Percentiles rank a stretch among this genome's conserved stretches.
Evolutionary conservation across 2,113 vertebrate species (phyloP).

Genomic region (Globicephala melas): DNA sequence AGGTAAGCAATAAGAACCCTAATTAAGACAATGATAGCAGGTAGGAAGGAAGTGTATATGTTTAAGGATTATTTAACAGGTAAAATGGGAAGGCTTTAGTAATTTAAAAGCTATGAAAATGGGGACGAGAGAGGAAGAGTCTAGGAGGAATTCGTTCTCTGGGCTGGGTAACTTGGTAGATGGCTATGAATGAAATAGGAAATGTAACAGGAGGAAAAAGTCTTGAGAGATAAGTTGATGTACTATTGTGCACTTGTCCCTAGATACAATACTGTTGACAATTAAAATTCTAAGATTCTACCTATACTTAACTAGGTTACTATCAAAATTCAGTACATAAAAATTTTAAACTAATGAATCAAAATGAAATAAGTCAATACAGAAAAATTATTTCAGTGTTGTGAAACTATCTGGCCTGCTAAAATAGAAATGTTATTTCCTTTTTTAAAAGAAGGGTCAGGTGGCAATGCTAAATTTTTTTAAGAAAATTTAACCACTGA

Average conservation of each 20-base stretch:
- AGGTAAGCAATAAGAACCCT: neutral
- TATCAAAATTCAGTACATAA: neutral
- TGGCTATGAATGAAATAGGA: neutral
- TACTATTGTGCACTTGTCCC: neutral
- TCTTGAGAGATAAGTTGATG: neutral
- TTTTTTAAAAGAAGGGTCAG: slow-evolving; percentile 74
- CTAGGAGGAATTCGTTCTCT: neutral
- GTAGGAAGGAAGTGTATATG: too few relatives aligned
- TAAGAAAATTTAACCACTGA: slow-evolving; percentile 78
- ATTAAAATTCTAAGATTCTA: neutral
- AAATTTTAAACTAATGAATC: neutral
- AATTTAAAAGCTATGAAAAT: neutral
- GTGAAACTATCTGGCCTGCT: slow-evolving; percentile 34
- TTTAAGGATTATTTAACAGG: neutral
- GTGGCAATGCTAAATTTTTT: slow-evolving; percentile 75
- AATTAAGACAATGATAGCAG: neutral
- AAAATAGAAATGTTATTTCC: slow-evolving; percentile 65
- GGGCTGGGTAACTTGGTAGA: neutral
- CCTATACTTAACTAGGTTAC: neutral
- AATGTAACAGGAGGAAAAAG: neutral
- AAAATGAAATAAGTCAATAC: neutral
- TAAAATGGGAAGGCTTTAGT: neutral
- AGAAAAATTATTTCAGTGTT: slow-evolving; percentile 9
- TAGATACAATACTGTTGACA: neutral
- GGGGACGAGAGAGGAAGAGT: neutral